A percentile compares a stretch with the other conserved stretches of the same genome.
These are phyloP conservation scores for Morpho deidamia DNA, from an alignment of 2,888 invertebrate genomes.

Conservation along the genomic window DNA sequence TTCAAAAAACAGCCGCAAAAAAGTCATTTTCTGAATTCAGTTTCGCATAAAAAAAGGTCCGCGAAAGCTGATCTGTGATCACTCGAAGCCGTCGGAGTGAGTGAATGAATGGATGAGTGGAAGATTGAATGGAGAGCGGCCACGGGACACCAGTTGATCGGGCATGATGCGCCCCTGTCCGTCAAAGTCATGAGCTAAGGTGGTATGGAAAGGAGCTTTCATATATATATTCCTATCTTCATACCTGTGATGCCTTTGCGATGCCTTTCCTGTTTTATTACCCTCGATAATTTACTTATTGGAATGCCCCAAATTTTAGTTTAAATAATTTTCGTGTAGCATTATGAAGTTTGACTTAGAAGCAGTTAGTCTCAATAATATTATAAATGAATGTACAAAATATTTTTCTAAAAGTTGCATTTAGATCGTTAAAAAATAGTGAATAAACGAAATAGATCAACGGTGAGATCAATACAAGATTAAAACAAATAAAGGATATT, in stretches of 20 bases:
- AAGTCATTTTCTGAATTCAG: constrained; percentile 22
- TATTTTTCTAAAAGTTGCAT: too few species aligned
- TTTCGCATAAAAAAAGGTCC: constrained; percentile 34
- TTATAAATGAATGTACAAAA: too few species aligned
- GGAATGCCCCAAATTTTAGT: too few species aligned
- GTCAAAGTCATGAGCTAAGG: constrained; percentile 53
- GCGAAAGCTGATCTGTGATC: constrained; percentile 68
- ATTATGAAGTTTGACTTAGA: too few species aligned
- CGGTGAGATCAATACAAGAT: too few species aligned
- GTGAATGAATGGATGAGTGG: constrained; percentile 55
- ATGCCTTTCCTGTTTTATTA: background rate
- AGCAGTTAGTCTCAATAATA: too few species aligned
- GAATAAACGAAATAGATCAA: too few species aligned
- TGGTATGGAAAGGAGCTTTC: constrained; percentile 42
- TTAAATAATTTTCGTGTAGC: too few species aligned
- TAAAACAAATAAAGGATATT: too few species aligned
- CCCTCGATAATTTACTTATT: too few species aligned
- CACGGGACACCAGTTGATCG: constrained; percentile 73
- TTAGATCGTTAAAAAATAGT: too few species aligned
- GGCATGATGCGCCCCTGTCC: constrained; percentile 65
- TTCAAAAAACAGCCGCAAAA: constrained; percentile 25
- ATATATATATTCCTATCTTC: background rate
- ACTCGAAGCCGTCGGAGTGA: constrained; percentile 63
- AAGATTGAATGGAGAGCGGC: constrained; percentile 36
- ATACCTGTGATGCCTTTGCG: too few species aligned